A percentile compares a stretch with the other conserved stretches of the same genome.
phyloP scores from a whole-genome alignment of 2,113 vertebrate species.

The Limnothrissa miodon region DNA sequence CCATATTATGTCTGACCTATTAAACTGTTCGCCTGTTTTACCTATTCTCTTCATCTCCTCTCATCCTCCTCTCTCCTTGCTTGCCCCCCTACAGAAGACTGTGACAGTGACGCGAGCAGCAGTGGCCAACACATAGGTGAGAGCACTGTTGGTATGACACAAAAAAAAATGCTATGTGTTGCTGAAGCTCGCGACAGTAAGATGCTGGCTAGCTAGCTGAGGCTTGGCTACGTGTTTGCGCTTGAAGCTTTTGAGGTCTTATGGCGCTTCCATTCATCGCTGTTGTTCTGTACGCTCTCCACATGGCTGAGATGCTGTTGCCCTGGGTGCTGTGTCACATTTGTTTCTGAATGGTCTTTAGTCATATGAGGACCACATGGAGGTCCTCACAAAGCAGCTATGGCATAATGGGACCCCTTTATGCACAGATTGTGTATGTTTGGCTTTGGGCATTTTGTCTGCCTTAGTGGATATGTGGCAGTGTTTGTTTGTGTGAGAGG shows the following conservation, averaged over 20 bases:
- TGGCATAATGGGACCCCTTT: not conserved
- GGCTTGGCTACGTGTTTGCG: not conserved
- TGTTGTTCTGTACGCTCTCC: not conserved
- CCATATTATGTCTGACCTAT: not conserved
- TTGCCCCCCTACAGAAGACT: constrained; percentile 79
- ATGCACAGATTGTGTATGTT: not conserved
- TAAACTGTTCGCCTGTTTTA: not conserved
- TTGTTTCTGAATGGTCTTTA: not conserved
- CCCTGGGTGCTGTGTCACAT: not conserved
- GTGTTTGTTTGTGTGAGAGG: not conserved
- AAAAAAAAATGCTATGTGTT: not conserved
- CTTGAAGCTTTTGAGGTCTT: not conserved
- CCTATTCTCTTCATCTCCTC: constrained; percentile 34
- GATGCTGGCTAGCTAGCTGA: not conserved
- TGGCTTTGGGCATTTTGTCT: constrained; percentile 23
- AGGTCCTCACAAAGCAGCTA: not conserved
- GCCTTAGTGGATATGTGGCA: not conserved
- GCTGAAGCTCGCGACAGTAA: not conserved
- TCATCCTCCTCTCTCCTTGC: constrained; percentile 48
- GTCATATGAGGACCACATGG: not conserved
- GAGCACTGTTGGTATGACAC: constrained; percentile 44
- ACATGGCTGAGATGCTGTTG: not conserved
- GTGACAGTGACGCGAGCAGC: constrained; percentile 82
- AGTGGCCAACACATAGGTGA: constrained; percentile 89
- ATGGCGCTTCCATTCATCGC: not conserved